These are phyloP conservation scores for Encarsia formosa DNA, from an alignment of 2,888 invertebrate species.

Conservation along the genomic window DNA sequence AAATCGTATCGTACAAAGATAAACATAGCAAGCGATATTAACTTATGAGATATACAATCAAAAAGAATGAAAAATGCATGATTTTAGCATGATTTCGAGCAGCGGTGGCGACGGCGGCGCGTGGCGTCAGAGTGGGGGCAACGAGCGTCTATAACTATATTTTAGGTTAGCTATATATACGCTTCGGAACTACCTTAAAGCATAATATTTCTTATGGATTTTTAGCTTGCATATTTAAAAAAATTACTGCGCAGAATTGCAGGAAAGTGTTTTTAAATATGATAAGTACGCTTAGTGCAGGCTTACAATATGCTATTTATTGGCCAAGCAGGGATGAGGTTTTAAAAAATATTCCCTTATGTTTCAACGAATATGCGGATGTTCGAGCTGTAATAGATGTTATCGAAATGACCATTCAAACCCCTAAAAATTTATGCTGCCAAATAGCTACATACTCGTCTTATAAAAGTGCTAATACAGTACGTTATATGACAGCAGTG, in stretches of 20 bases:
- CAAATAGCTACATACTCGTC: too few relatives aligned
- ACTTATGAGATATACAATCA: too few relatives aligned
- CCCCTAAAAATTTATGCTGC: constrained; percentile 27
- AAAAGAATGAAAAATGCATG: too few relatives aligned
- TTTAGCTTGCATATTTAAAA: constrained; percentile 5
- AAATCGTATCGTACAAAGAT: too few relatives aligned
- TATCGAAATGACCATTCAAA: constrained; percentile 32
- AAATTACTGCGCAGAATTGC: not conserved
- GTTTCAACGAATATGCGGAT: constrained; percentile 33
- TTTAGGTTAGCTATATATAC: too few relatives aligned
- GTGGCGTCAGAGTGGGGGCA: too few relatives aligned
- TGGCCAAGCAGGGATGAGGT: constrained; percentile 4
- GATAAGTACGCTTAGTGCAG: not conserved
- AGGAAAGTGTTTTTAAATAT: not conserved
- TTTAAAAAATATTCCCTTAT: constrained; percentile 26
- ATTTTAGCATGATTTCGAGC: too few relatives aligned
- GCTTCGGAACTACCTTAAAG: too few relatives aligned
- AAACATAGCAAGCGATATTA: too few relatives aligned
- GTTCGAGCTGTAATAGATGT: constrained; percentile 35
- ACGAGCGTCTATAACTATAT: too few relatives aligned
- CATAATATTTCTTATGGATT: constrained; percentile 11
- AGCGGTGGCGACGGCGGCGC: too few relatives aligned
- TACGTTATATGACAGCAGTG: constrained; percentile 30
- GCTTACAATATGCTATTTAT: constrained; percentile 1
- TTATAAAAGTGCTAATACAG: constrained; percentile 30